Conservation (phyloP, 2,797 vertebrate genomes). For the Darevskia mixta region DNA sequence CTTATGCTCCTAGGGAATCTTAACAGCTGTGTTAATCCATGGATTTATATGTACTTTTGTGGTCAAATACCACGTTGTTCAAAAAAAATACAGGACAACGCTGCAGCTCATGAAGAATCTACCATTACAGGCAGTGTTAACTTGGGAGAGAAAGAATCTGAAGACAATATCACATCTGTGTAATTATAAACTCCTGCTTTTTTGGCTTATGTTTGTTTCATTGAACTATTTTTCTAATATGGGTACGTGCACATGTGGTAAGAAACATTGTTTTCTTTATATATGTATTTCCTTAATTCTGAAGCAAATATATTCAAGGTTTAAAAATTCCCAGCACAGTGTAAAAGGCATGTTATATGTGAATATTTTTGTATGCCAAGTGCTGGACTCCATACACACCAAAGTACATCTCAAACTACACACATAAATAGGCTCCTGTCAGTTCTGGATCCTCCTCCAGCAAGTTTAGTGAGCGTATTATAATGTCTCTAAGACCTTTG, state of each 20-base stretch:
- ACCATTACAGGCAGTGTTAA: slow-evolving; percentile 68
- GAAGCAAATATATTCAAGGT: neutral
- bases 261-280: slow-evolving; percentile 16
- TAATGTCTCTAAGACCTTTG: neutral
- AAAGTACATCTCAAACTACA: neutral
- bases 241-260: neutral
- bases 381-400: too few species aligned
- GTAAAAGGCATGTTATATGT: neutral
- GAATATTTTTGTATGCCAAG: neutral
- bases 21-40: slow-evolving; percentile 88
- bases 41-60: slow-evolving; percentile 88
- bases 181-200: slow-evolving; percentile 40
- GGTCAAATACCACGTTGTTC: slow-evolving; percentile 73
- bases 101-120: slow-evolving; percentile 60
- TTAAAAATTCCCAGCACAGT: neutral
- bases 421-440: neutral
- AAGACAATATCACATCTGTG: slow-evolving; percentile 63
- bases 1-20: slow-evolving; percentile 88
- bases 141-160: slow-evolving; percentile 66
- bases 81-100: slow-evolving; percentile 59
- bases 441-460: neutral
- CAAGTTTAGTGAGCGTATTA: neutral
- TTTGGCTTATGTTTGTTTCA: neutral
- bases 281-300: slow-evolving; percentile 29
- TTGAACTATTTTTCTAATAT: slow-evolving; percentile 12